phyloP scores from a whole-genome alignment of 2,888 invertebrate species.

The Lordiphosa andalusiaca region DNA sequence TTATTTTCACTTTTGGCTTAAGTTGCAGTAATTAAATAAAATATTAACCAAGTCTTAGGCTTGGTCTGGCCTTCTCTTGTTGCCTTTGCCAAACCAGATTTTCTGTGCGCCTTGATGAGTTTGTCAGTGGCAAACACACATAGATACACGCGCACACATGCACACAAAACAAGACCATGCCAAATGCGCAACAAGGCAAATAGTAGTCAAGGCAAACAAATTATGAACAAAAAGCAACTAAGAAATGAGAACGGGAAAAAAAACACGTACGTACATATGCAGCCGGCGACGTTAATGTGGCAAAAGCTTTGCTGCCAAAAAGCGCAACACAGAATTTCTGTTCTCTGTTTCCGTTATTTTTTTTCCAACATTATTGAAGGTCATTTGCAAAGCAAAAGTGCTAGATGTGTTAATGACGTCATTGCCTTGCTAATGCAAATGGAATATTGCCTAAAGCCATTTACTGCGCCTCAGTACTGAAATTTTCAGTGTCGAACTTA shows the following conservation, averaged over 20 bases:
- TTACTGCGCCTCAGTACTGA: background rate
- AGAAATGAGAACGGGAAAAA: conserved; percentile 47
- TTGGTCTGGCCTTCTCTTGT: background rate
- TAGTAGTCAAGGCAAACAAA: conserved; percentile 43
- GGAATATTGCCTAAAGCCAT: conserved; percentile 21
- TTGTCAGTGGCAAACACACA: conserved; percentile 45
- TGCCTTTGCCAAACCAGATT: conserved; percentile 4
- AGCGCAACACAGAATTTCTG: conserved; percentile 22
- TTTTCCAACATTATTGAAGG: conserved; percentile 33
- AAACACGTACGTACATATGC: conserved; percentile 14
- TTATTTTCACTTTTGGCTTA: conserved; percentile 6
- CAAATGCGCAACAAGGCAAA: conserved; percentile 59
- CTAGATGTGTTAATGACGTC: conserved; percentile 45
- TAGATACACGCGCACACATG: conserved; percentile 29
- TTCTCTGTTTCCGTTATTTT: conserved; percentile 1
- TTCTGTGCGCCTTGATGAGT: conserved; percentile 37
- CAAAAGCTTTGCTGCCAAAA: conserved; percentile 40
- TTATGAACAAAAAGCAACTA: conserved; percentile 48
- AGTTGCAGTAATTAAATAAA: conserved; percentile 35
- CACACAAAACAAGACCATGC: conserved; percentile 12
- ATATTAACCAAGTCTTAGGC: conserved; percentile 28
- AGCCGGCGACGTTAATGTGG: conserved; percentile 59
- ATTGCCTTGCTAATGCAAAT: conserved; percentile 39
- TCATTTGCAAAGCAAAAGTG: conserved; percentile 27
- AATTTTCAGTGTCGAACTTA: too few relatives aligned